Conservation (phyloP, 2,113 vertebrate genomes). For the Peromyscus leucopus region DNA sequence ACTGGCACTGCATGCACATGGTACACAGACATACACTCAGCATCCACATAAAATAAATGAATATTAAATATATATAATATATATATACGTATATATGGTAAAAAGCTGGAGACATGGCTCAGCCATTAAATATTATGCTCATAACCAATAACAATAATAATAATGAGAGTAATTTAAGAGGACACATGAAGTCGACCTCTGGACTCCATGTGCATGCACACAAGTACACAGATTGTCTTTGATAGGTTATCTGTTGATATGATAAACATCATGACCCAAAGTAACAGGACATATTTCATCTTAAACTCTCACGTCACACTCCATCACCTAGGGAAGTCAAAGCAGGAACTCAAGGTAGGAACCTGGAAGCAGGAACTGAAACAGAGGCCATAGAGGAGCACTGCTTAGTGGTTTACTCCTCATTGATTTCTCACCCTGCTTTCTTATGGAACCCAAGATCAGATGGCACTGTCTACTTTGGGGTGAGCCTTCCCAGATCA, state of each 20-base stretch:
- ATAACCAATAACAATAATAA: background rate
- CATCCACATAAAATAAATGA: background rate
- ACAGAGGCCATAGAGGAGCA: background rate
- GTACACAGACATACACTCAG: background rate
- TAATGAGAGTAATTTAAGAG: background rate
- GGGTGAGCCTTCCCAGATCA: background rate
- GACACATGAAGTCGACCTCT: background rate
- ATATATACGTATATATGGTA: background rate
- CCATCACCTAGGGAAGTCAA: background rate
- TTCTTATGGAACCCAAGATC: background rate
- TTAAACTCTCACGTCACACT: background rate
- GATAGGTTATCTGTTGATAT: background rate
- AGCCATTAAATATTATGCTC: background rate
- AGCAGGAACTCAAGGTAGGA: background rate
- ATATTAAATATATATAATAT: background rate
- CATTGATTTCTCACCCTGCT: background rate
- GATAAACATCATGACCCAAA: background rate
- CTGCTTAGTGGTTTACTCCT: background rate
- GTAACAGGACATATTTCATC: background rate
- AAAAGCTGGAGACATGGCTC: background rate
- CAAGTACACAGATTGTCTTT: background rate
- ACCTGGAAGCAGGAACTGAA: background rate
- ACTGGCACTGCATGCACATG: background rate
- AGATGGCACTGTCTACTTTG: background rate
- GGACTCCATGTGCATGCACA: background rate